A percentile compares a stretch with the other conserved stretches of the same genome.
These are phyloP conservation scores for Furcula furcula DNA, from an alignment of 2,888 invertebrate genomes.

Conservation along the genomic window DNA sequence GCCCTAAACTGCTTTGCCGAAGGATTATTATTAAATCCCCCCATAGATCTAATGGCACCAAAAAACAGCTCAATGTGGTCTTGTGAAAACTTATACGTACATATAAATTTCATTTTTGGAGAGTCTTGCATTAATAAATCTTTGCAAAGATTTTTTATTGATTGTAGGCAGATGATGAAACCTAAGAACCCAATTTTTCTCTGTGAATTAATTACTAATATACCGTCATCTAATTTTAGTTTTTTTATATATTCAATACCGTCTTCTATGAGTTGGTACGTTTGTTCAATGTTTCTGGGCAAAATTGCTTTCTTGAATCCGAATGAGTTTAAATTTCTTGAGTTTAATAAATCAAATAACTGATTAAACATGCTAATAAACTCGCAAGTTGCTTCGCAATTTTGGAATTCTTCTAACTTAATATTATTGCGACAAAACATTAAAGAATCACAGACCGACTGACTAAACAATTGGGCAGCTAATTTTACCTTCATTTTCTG, in stretches of 20 bases:
- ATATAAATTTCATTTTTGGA: neutral
- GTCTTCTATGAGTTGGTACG: neutral
- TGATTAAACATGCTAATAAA: neutral
- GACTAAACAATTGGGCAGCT: neutral
- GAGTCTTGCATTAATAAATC: neutral
- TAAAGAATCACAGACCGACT: neutral
- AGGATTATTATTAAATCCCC: constrained; percentile 5
- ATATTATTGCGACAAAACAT: too few relatives aligned
- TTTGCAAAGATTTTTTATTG: neutral
- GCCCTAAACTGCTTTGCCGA: constrained; percentile 1
- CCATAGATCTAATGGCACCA: neutral
- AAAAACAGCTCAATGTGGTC: constrained; percentile 3
- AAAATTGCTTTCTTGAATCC: neutral
- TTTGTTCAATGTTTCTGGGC: neutral
- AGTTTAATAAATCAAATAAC: neutral
- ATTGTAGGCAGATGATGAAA: constrained; percentile 1
- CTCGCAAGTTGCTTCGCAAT: too few relatives aligned
- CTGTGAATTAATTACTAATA: neutral
- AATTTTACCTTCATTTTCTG: neutral
- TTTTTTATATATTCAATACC: neutral
- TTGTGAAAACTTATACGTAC: neutral
- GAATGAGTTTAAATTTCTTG: neutral
- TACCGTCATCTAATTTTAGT: neutral
- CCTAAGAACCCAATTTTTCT: constrained; percentile 1
- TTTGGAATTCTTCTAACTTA: too few relatives aligned